Conservation (phyloP, 2,888 invertebrate genomes). For the Luffia ferchaultella region DNA sequence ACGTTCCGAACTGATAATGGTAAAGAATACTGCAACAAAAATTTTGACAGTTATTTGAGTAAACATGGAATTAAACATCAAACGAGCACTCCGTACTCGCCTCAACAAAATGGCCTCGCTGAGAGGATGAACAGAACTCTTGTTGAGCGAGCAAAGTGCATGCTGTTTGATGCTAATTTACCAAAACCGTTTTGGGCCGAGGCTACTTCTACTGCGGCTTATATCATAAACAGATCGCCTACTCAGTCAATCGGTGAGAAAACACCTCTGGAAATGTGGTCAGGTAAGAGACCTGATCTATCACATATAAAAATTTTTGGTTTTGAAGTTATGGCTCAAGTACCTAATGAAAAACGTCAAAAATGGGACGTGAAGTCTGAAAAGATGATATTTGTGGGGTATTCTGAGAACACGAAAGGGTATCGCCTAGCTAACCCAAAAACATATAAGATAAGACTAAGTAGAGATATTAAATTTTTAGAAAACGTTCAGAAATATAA, state of each 20-base stretch:
- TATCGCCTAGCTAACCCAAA: constrained; percentile 2
- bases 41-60: constrained; percentile 10
- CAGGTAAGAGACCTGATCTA: constrained; percentile 9
- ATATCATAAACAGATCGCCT: constrained; percentile 9
- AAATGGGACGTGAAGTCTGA: constrained; percentile 10
- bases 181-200: constrained; percentile 16
- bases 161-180: constrained; percentile 15
- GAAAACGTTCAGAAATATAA: constrained; percentile 2
- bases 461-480: constrained; percentile 10
- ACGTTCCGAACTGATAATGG: neutral
- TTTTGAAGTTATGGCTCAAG: constrained; percentile 2
- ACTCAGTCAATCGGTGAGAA: neutral
- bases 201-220: constrained; percentile 5
- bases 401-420: constrained; percentile 9
- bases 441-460: constrained; percentile 5
- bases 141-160: constrained; percentile 15
- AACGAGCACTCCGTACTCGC: constrained; percentile 21
- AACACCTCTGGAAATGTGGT: constrained; percentile 10
- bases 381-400: constrained; percentile 9
- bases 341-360: constrained; percentile 7
- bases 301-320: constrained; percentile 10
- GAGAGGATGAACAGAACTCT: constrained; percentile 20
- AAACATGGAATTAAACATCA: constrained; percentile 22
- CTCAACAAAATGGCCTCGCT: constrained; percentile 25
- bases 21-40: constrained; percentile 10